Base-by-base conservation (phyloP, 2,888 invertebrate species). In the Ectemnius cavifrons region DNA sequence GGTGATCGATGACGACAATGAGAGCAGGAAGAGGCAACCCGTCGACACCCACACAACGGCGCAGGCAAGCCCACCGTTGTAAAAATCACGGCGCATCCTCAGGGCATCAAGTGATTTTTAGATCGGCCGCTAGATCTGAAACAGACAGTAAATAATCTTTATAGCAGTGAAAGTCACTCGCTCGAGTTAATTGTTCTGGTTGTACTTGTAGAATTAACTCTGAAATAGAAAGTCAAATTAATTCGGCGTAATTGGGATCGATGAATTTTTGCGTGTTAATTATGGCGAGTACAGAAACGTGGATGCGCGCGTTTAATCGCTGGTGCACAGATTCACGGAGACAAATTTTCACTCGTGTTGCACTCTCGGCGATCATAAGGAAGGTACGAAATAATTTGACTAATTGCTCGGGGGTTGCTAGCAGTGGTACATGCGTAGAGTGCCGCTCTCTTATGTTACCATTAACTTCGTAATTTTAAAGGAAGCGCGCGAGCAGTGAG, bases 61-160 rank as follows among this genome's bases (percentile, higher is more conserved):
- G 87, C 86, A 87, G 84, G 85, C 85, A 82, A 84, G 82, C 85
- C 87, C 85, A 85, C 88, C 87, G 86, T 88, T 89, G 85, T 81
- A 87, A 75, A 85, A 87, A 85, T 87, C 87, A 85, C 87, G 86
- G 84, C 85, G 89, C 90, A 90, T 91, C 87, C 87, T 91, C 89
- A 85, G 87, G 86, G 85, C 90, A 90, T 91, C 87, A 88, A 89
- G 82, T 87, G 81, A 83, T 84, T 87, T 86, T 87, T 79, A 56
- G 69, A 67, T 63, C 76, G 67, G 63, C 78, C 80, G 70, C 75
- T 79, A 75, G 70, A 80, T 77, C 88, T 88, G 83, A 18, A 87
- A 86, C 63, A 47, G 2, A 8, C 6, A 63, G 60, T 16, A 49
- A 58, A 67, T 65, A 37, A 47, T 37, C 5, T 37, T 11, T 11